Evolutionary conservation across 37 sponge, comb jelly and placozoan genomes (phyloP).

Genomic region (Chondrilla cf. caribensis): DNA sequence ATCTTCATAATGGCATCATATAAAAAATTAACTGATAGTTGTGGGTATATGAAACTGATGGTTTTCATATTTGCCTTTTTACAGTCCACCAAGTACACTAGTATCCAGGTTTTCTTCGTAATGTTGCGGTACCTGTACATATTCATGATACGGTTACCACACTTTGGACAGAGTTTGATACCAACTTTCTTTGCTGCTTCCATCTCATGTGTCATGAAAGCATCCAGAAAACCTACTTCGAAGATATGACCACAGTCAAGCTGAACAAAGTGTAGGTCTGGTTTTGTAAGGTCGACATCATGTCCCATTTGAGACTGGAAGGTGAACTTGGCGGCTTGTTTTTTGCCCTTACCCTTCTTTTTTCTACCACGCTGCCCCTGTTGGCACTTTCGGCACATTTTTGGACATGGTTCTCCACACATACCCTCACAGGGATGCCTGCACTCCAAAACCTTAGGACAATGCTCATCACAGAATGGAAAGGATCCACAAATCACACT

Average conservation of each 20-base stretch:
- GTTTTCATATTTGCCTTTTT: neutral
- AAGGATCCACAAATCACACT: slow-evolving; percentile 51
- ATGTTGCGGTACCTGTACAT: slow-evolving; percentile 75
- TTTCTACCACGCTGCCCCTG: slow-evolving; percentile 34
- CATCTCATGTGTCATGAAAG: slow-evolving; percentile 46
- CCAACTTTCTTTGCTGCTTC: neutral
- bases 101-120: slow-evolving; percentile 43
- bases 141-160: slow-evolving; percentile 53
- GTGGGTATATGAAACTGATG: neutral
- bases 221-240: slow-evolving; percentile 70
- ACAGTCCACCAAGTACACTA: neutral
- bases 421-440: slow-evolving; percentile 65
- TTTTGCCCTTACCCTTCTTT: neutral
- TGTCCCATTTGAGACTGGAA: neutral
- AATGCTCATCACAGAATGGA: slow-evolving; percentile 55
- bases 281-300: neutral
- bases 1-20: no score
- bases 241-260: slow-evolving; percentile 76
- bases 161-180: slow-evolving; percentile 75
- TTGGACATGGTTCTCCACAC: slow-evolving; percentile 75
- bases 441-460: slow-evolving; percentile 48
- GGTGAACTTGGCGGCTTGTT: neutral
- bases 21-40: no score
- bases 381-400: slow-evolving; percentile 50
- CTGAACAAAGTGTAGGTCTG: slow-evolving; percentile 53